Base-by-base conservation (phyloP, 2,113 vertebrate species). In the Acanthochromis polyacanthus region DNA sequence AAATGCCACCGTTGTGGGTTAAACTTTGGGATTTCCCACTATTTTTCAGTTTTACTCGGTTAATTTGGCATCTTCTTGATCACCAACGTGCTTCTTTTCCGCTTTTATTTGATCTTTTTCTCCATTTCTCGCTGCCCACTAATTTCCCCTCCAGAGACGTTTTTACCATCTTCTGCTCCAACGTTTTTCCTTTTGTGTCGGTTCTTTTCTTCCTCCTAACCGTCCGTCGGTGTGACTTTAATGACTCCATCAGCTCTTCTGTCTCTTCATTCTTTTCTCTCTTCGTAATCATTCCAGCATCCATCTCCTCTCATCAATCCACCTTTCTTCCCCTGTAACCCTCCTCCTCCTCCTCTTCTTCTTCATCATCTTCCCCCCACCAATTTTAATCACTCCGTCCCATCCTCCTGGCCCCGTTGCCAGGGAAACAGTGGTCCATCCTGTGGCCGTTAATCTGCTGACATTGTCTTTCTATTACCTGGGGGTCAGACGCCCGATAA, bases 381-480 rank as follows among this genome's bases (percentile, higher is more conserved):
- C 75, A 58, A 45, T 77, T 84, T 87, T 86, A 89, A 88, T 89
- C 81, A 87, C 88, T 75, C 83, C 68, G 51, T 81, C 81, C 70
- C 65, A 57, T 72, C 82, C 76, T 86, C 72, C 73, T 74, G 52
- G 8, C 65, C 19, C 58, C 1, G 91, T 92, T 90, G 75, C 89
- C 77, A 85, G 4, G 87, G 91, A 82, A 89, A 92, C 91, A 68
- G 77, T 17, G 61, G 71, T 62, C 84, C 84, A 67, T 73, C 45
- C 73, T 77, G 63, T 50, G 11, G 73, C 80, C 28, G 88, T 81
- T 86, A 87, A 90, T 90, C 88, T 81, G 48, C 73, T 84, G 84
- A 86, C 86, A 85, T 80, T 86, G 89, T 90, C 86, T 85, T 80
- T 90, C 86, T 83, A 64, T 92, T 90, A 88, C 80, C 83, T 80